These are phyloP conservation scores for Oreonectes daqikongensis DNA, from an alignment of 2,797 vertebrate genomes.

Conservation along the genomic window DNA sequence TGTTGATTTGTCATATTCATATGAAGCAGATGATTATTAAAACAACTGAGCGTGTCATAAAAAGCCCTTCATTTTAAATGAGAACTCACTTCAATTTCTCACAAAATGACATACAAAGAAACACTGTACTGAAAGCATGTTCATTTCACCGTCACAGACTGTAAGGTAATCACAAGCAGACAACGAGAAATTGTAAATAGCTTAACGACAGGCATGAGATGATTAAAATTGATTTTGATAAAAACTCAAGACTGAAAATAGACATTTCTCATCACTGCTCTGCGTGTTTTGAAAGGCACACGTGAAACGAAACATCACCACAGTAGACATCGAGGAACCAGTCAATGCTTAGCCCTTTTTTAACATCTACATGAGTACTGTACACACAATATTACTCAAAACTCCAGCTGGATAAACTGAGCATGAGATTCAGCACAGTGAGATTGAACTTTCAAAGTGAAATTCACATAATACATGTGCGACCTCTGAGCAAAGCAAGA, in stretches of 20 bases:
- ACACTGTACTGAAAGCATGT: not conserved
- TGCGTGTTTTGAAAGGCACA: conserved; percentile 53
- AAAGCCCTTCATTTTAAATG: conserved; percentile 47
- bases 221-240: conserved; percentile 37
- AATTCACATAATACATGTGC: not conserved
- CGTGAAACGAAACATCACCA: conserved; percentile 25
- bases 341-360: conserved; percentile 28
- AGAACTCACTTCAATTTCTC: not conserved
- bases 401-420: not conserved
- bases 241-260: conserved; percentile 46
- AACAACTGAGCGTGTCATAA: conserved; percentile 4
- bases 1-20: conserved; percentile 24
- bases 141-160: not conserved
- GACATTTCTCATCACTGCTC: conserved; percentile 43
- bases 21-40: conserved; percentile 18
- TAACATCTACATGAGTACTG: not conserved
- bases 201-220: conserved; percentile 31
- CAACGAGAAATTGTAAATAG: conserved; percentile 12
- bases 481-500: not conserved
- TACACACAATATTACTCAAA: not conserved
- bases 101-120: conserved; percentile 18
- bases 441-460: not conserved
- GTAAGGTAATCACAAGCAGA: conserved; percentile 39
- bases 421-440: not conserved
- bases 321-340: no score